Evolutionary conservation across 2,797 vertebrate genomes (phyloP).

Genomic region (Enoplosus armatus): DNA sequence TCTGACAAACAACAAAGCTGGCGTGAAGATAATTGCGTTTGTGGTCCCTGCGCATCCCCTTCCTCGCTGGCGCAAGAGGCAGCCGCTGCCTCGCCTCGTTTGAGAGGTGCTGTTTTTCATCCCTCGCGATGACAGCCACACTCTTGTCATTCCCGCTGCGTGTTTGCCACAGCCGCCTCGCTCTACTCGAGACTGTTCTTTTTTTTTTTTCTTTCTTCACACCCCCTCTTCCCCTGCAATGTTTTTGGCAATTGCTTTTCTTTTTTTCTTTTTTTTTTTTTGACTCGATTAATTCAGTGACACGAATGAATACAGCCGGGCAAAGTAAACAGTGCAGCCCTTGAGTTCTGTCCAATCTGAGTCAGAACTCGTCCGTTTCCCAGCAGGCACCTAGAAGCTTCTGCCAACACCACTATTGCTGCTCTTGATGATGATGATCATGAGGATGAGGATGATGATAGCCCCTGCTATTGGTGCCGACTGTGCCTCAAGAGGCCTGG

Average conservation of each 20-base stretch:
- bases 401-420: conserved; percentile 58
- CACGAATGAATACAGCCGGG: conserved; percentile 68
- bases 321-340: conserved; percentile 68
- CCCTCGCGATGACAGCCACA: conserved; percentile 69
- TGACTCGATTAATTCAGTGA: conserved; percentile 75
- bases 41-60: conserved; percentile 64
- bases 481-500: conserved; percentile 56
- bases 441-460: conserved; percentile 72
- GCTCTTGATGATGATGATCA: conserved; percentile 72
- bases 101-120: conserved; percentile 81
- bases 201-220: not conserved
- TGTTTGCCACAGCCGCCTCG: conserved; percentile 56
- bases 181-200: conserved; percentile 56
- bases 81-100: conserved; percentile 70
- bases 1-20: conserved; percentile 81
- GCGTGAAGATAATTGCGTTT: conserved; percentile 79
- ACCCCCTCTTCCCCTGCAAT: conserved; percentile 39
- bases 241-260: conserved; percentile 69
- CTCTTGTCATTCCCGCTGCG: conserved; percentile 77
- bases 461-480: conserved; percentile 58
- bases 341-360: conserved; percentile 74
- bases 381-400: conserved; percentile 66
- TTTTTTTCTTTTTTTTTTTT: conserved; percentile 37
- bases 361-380: conserved; percentile 61
- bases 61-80: conserved; percentile 66